A percentile compares a stretch with the other conserved stretches of the same genome.
Conservation (phyloP, 53 echinoderm and acorn worm species). For the Echinometra lucunter region DNA sequence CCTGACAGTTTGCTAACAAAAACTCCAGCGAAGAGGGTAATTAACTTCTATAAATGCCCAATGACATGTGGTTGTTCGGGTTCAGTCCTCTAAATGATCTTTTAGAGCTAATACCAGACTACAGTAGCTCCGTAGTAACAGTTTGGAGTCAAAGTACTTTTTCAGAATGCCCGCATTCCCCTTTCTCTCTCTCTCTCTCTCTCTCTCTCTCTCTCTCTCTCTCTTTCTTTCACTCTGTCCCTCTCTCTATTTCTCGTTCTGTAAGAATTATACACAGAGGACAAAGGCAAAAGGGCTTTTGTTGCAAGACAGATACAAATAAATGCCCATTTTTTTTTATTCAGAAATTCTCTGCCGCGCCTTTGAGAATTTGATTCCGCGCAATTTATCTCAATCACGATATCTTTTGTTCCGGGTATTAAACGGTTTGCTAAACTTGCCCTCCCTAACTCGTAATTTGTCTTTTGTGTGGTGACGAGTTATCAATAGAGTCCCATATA, state of each 20-base stretch:
- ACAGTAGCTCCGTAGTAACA: not conserved
- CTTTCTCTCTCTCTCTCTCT: slow-evolving; percentile 36
- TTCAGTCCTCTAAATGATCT: slow-evolving; percentile 63
- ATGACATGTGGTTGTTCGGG: slow-evolving; percentile 67
- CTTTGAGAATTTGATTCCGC: slow-evolving; percentile 36
- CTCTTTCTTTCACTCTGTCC: not conserved
- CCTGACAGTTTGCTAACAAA: slow-evolving; percentile 68
- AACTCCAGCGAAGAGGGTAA: slow-evolving; percentile 61
- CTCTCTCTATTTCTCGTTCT: not conserved
- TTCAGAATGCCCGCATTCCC: slow-evolving; percentile 25
- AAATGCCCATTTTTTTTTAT: slow-evolving; percentile 17
- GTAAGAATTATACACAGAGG: slow-evolving; percentile 1
- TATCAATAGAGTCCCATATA: slow-evolving; percentile 54
- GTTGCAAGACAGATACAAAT: slow-evolving; percentile 60
- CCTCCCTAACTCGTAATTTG: slow-evolving; percentile 65
- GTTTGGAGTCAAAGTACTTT: slow-evolving; percentile 70
- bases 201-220: slow-evolving; percentile 6
- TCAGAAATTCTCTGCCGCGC: slow-evolving; percentile 14
- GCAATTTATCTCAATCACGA: slow-evolving; percentile 71
- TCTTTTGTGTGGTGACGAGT: slow-evolving; percentile 63
- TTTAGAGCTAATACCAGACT: slow-evolving; percentile 43
- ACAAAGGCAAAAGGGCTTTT: slow-evolving; percentile 53
- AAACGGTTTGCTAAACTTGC: slow-evolving; percentile 71
- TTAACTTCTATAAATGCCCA: slow-evolving; percentile 66
- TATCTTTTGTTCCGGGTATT: slow-evolving; percentile 56